These are phyloP conservation scores for Oreohelix idahoensis DNA, from an alignment of 1,140 invertebrate species.

Conservation along the genomic window DNA sequence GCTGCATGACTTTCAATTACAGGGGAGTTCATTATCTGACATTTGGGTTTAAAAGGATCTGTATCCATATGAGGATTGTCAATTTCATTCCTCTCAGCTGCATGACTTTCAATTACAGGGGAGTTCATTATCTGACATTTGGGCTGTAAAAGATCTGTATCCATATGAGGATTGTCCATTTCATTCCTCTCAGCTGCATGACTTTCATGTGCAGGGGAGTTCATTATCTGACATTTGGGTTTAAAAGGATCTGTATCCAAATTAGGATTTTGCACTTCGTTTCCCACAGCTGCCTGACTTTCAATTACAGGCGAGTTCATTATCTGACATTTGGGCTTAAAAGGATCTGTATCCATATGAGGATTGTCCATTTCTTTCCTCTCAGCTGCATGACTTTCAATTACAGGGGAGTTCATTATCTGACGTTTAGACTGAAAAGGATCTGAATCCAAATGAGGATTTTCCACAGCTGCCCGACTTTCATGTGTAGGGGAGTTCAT, in stretches of 20 bases:
- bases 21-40: conserved; percentile 11
- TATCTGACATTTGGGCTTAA: conserved; percentile 20
- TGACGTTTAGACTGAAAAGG: background rate
- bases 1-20: background rate
- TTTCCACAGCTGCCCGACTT: background rate
- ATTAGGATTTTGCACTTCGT: background rate
- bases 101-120: background rate
- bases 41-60: conserved; percentile 27
- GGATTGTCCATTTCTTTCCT: background rate
- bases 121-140: background rate
- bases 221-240: background rate
- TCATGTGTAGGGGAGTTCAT: background rate
- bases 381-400: background rate
- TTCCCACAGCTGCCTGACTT: background rate
- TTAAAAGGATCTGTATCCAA: conserved; percentile 1
- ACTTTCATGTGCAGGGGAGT: background rate
- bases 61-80: background rate
- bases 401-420: background rate
- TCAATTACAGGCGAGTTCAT: background rate
- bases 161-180: background rate
- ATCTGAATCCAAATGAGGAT: background rate
- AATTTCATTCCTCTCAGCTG: background rate
- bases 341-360: conserved; percentile 11
- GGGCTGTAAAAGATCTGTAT: background rate
- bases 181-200: too few species aligned